These are phyloP conservation scores for Eupithecia abbreviata DNA, from an alignment of 2,888 invertebrate species.

Conservation along the genomic window DNA sequence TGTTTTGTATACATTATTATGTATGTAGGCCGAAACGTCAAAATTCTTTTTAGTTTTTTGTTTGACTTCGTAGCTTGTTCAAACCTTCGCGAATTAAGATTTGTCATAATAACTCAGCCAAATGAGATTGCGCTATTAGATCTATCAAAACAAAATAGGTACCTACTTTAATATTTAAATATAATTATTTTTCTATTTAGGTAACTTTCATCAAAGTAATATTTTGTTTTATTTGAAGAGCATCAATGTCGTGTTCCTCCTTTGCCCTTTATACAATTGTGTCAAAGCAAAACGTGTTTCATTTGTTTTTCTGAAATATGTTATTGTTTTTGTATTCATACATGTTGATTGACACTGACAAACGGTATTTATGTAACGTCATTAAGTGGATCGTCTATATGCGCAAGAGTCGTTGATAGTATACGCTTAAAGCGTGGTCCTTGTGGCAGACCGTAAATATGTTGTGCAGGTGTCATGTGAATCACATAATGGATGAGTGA, in stretches of 20 bases:
- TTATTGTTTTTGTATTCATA: not conserved
- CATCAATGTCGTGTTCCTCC: not conserved
- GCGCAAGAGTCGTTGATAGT: slow-evolving; percentile 2
- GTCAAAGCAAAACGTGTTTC: not conserved
- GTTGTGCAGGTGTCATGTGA: slow-evolving; percentile 18
- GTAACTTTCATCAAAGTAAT: not conserved
- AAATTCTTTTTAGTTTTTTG: no score
- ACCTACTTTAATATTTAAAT: not conserved
- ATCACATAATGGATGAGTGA: slow-evolving; percentile 15
- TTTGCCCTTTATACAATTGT: not conserved
- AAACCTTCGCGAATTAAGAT: not conserved
- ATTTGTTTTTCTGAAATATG: not conserved
- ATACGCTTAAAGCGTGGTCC: slow-evolving; percentile 11
- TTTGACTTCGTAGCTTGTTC: no score
- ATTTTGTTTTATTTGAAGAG: not conserved
- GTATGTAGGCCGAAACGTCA: not conserved
- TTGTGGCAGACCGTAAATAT: slow-evolving; percentile 16
- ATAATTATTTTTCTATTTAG: not conserved
- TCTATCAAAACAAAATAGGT: not conserved
- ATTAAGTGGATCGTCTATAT: slow-evolving; percentile 24
- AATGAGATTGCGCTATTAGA: not conserved
- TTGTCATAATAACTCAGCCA: not conserved
- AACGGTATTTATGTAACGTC: slow-evolving; percentile 9
- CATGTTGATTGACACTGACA: slow-evolving; percentile 14
- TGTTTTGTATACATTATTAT: not conserved